A percentile compares a stretch with the other conserved stretches of the same genome.
Conservation (phyloP, 2,113 vertebrate species). For the Mustela lutreola region DNA sequence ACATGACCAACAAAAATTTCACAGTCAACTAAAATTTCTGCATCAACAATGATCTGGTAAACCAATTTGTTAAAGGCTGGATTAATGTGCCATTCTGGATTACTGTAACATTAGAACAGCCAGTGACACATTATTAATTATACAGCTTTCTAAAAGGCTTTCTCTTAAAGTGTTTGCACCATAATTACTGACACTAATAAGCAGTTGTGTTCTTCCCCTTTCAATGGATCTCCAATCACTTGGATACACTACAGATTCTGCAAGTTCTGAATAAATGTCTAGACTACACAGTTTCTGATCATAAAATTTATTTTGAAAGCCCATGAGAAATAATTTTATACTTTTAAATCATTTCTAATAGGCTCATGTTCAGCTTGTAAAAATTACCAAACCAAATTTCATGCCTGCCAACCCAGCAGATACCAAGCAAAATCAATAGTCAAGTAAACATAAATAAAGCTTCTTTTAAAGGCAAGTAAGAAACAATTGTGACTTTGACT, state of each 20-base stretch:
- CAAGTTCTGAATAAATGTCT: not conserved
- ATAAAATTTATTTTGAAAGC: slow-evolving; percentile 56
- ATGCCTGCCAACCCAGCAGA: slow-evolving; percentile 2
- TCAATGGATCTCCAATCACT: not conserved
- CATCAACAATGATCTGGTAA: not conserved
- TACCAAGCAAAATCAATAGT: slow-evolving; percentile 54
- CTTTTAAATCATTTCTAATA: slow-evolving; percentile 73
- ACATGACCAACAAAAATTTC: slow-evolving; percentile 14
- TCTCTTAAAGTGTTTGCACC: not conserved
- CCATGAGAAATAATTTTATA: slow-evolving; percentile 72
- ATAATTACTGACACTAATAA: not conserved
- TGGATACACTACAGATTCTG: not conserved
- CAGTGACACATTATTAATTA: not conserved
- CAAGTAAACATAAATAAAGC: not conserved
- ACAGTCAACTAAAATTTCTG: slow-evolving; percentile 46
- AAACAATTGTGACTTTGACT: not conserved
- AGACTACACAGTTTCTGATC: not conserved
- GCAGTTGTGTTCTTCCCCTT: not conserved
- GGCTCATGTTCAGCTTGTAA: slow-evolving; percentile 36
- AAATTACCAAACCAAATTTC: slow-evolving; percentile 55
- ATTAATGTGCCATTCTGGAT: slow-evolving; percentile 25
- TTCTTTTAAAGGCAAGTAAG: slow-evolving; percentile 33
- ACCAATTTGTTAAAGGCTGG: not conserved
- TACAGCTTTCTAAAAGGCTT: not conserved
- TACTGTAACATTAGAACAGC: not conserved